These are phyloP conservation scores for Spatula versicolor DNA, from an alignment of 2,797 vertebrate species.

Conservation along the genomic window DNA sequence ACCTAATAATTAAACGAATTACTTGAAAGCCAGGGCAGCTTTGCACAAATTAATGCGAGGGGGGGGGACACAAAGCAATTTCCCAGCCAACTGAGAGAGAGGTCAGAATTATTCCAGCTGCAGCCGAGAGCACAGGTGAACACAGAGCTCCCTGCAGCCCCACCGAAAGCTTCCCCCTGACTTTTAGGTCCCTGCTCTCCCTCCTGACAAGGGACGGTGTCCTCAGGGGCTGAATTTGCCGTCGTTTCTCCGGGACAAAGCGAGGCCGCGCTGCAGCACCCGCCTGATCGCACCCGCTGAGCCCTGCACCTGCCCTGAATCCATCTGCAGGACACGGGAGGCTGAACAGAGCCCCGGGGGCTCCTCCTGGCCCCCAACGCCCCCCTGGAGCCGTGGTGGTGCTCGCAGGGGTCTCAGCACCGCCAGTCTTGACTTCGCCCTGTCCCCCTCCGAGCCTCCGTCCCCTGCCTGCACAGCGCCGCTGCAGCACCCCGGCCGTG, in stretches of 20 bases:
- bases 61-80: not conserved
- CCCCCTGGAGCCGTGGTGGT: fast-evolving
- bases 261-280: not conserved
- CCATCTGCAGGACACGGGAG: not conserved
- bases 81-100: conserved; percentile 39
- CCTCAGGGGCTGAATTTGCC: not conserved
- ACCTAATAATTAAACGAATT: conserved; percentile 45
- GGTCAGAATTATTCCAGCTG: not conserved
- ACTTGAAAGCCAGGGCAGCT: conserved; percentile 21
- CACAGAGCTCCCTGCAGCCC: not conserved
- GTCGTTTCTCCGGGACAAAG: not conserved
- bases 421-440: not conserved
- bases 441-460: fast-evolving
- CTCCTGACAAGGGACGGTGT: no score
- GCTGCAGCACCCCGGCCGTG: no score
- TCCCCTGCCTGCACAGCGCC: no score
- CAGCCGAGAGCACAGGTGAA: not conserved
- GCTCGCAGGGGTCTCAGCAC: not conserved
- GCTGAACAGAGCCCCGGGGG: not conserved
- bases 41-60: conserved; percentile 17
- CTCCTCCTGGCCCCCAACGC: not conserved
- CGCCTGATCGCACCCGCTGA: not conserved
- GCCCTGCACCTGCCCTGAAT: not conserved
- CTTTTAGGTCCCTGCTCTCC: not conserved
- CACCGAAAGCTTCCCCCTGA: not conserved